Evolutionary conservation across 2,888 invertebrate genomes (phyloP), one percentile per base, ranked within the genome.

Genomic region (Mesochorus sp.): DNA sequence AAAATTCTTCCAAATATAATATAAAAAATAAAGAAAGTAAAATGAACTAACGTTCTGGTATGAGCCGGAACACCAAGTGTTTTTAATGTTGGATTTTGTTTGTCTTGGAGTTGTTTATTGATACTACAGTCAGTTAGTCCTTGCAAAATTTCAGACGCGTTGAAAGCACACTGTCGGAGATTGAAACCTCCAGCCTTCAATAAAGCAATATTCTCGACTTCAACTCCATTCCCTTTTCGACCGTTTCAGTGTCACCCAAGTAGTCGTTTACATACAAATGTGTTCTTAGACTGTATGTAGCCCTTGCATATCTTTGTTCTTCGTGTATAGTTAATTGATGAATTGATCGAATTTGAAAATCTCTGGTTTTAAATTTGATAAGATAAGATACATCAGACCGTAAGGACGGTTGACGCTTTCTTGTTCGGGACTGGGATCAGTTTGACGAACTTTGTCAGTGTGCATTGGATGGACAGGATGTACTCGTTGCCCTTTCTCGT

Each of bases 371-470:
- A n/a, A n/a, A n/a, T n/a, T n/a, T n/a, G n/a, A n/a, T n/a, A n/a
- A n/a, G n/a, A n/a, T n/a, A n/a, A n/a, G n/a, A n/a, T n/a, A n/a
- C n/a, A n/a, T n/a, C n/a, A n/a, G 5, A 0, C 2, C 0, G 12
- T 14, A 26, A 31, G 4, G 12, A 66, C 28, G 82, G 83, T 4
- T 73, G 64, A 0, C 85, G 79, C n/a, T 17, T 37, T 80, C 8
- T 80, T 70, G 17, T 87, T 79, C 31, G 66, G 71, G 3, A 86
- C 14, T 0, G 86, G 78, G 4, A 81, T 61, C 0, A 82, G 80
- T 31, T 80, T 76, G 0, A 79, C 72, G 34, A 73, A 86, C 4
- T 75, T 70, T 1, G n/a, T n/a, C n/a, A n/a, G n/a, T n/a, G n/a
- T n/a, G n/a, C n/a, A n/a, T n/a, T n/a, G n/a, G n/a, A n/a, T 68